Evolutionary conservation across 2,113 vertebrate genomes (phyloP).

Genomic region (Hucho hucho): DNA sequence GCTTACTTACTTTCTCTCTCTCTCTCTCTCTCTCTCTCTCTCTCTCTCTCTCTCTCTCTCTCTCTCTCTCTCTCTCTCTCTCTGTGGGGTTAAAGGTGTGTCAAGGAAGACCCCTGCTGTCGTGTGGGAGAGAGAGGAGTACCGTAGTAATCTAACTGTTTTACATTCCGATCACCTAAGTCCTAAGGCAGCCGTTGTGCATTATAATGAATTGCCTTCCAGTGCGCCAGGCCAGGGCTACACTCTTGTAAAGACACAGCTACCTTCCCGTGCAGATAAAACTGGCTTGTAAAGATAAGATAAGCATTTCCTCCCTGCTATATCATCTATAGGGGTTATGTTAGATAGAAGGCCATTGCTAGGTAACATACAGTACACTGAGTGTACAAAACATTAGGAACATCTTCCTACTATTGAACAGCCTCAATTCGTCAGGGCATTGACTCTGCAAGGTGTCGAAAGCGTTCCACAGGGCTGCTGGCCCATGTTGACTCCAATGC

Average conservation of each 20-base stretch:
- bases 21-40: no score
- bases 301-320: constrained; percentile 6
- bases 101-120: constrained; percentile 22
- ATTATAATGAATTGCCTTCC: neutral
- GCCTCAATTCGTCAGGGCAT: no score
- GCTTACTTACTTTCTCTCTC: no score
- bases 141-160: neutral
- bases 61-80: neutral
- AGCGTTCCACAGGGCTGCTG: no score
- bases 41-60: no score
- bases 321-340: constrained; percentile 6
- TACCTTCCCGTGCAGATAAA: neutral
- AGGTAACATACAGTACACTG: neutral
- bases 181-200: neutral
- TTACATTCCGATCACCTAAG: neutral
- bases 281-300: no score
- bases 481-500: no score
- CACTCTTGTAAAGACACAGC: constrained; percentile 8
- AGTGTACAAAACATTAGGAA: no score
- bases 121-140: constrained; percentile 15
- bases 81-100: constrained; percentile 20
- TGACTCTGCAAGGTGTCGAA: no score
- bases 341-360: constrained; percentile 20
- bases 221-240: constrained; percentile 20
- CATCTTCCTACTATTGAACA: no score